Percentiles rank a stretch among this genome's conserved stretches.
These are phyloP conservation scores for Drosophila pseudotalamancana DNA, from an alignment of 2,888 invertebrate genomes.

Conservation along the genomic window DNA sequence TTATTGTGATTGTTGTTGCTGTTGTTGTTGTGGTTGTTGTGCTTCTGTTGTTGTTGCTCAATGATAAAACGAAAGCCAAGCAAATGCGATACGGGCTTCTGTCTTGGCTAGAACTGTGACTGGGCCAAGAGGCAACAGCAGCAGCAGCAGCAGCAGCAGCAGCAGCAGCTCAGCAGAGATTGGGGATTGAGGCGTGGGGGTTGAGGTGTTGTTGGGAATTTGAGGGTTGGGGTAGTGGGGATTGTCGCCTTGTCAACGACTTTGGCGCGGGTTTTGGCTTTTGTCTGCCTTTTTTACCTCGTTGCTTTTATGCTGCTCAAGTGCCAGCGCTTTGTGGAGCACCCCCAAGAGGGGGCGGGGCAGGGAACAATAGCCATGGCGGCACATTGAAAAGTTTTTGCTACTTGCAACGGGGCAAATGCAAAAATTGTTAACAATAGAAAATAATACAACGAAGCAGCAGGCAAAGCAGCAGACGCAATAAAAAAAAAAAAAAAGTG, in stretches of 20 bases:
- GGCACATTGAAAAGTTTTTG: slow-evolving; percentile 70
- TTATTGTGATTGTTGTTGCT: slow-evolving; percentile 29
- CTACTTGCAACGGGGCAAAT: slow-evolving; percentile 73
- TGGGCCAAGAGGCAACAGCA: not conserved
- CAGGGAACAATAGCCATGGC: slow-evolving; percentile 45
- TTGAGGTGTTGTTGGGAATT: too few relatives aligned
- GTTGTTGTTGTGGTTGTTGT: slow-evolving; percentile 4
- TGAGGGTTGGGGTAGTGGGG: not conserved
- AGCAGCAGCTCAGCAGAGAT: too few relatives aligned
- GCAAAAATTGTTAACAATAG: slow-evolving; percentile 80
- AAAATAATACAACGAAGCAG: slow-evolving; percentile 51
- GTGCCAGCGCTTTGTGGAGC: slow-evolving; percentile 48
- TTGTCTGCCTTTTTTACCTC: slow-evolving; percentile 40
- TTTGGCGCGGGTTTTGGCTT: slow-evolving; percentile 35
- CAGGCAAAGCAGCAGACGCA: slow-evolving; percentile 26
- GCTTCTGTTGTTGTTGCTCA: slow-evolving; percentile 24
- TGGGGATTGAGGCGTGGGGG: too few relatives aligned
- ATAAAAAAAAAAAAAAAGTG: slow-evolving; percentile 9
- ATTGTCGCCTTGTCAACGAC: slow-evolving; percentile 51
- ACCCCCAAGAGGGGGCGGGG: not conserved
- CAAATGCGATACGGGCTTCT: slow-evolving; percentile 67
- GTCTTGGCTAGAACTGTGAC: slow-evolving; percentile 41
- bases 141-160: too few relatives aligned
- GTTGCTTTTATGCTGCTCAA: slow-evolving; percentile 62
- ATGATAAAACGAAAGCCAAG: slow-evolving; percentile 74